These are phyloP conservation scores for Mobula hypostoma DNA, from an alignment of 2,113 vertebrate genomes.

Conservation along the genomic window DNA sequence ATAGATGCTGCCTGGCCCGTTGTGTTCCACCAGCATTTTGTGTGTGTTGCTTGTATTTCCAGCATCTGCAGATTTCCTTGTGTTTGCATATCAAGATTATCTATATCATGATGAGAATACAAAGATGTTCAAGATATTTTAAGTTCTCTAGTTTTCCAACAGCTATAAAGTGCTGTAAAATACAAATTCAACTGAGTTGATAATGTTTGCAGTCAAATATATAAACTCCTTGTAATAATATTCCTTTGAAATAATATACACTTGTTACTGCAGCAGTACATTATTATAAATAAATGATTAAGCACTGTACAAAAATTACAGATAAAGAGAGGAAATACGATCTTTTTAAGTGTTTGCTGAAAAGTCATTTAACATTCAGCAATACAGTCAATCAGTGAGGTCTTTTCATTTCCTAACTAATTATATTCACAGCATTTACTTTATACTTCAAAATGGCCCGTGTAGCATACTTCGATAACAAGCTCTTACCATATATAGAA, in stretches of 20 bases:
- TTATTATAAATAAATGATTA: not conserved
- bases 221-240: not conserved
- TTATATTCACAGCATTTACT: not conserved
- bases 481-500: conserved; percentile 62
- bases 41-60: too few relatives aligned
- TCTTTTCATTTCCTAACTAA: not conserved
- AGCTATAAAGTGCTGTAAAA: not conserved
- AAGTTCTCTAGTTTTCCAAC: not conserved
- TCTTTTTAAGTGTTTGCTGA: not conserved
- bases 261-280: not conserved
- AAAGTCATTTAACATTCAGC: not conserved
- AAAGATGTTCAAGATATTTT: not conserved
- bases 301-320: not conserved
- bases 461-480: not conserved
- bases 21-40: too few relatives aligned
- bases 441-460: not conserved
- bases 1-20: too few relatives aligned
- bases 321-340: not conserved
- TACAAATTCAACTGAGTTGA: not conserved
- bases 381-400: not conserved
- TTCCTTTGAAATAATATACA: not conserved
- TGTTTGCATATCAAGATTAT: not conserved
- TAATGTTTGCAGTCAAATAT: not conserved
- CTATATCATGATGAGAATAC: not conserved
- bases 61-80: too few relatives aligned